Percentiles rank a stretch among this genome's conserved stretches.
phyloP scores from a whole-genome alignment of 2,888 invertebrate species.

The Epistrophe grossulariae region DNA sequence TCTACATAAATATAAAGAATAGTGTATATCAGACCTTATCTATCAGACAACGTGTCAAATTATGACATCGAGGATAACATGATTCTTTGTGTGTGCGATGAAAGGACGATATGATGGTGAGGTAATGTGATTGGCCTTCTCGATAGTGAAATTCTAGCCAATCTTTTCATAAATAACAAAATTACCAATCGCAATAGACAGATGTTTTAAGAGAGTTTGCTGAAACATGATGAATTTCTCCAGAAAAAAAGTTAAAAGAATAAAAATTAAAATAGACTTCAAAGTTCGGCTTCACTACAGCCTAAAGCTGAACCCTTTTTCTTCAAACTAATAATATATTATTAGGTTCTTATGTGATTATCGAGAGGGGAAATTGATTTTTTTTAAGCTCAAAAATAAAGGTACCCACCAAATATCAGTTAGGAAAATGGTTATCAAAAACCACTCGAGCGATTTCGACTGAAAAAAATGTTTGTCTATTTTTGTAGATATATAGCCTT shows the following conservation, averaged over 20 bases:
- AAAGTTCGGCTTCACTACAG: too few relatives aligned
- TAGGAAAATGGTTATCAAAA: too few relatives aligned
- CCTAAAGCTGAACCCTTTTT: too few relatives aligned
- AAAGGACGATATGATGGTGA: conserved; percentile 4
- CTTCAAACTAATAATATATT: too few relatives aligned
- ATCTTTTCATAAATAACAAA: not conserved
- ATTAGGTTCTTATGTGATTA: too few relatives aligned
- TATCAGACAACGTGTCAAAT: conserved; percentile 63
- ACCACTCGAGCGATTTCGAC: too few relatives aligned
- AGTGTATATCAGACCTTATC: conserved; percentile 34
- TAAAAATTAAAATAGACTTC: too few relatives aligned
- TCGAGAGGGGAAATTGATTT: too few relatives aligned
- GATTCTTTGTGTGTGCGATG: conserved; percentile 34
- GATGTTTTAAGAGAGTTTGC: not conserved
- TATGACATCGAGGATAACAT: conserved; percentile 59
- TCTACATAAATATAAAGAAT: not conserved
- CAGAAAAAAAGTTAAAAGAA: not conserved
- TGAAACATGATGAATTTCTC: not conserved
- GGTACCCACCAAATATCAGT: too few relatives aligned
- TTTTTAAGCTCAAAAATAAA: too few relatives aligned
- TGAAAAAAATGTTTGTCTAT: too few relatives aligned
- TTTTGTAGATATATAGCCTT: too few relatives aligned
- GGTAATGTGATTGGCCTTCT: conserved; percentile 39
- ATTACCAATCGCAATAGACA: not conserved
- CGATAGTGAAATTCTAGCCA: conserved; percentile 25